phyloP scores from a whole-genome alignment of 2,113 vertebrate genomes.

The Balaenoptera acutorostrata region DNA sequence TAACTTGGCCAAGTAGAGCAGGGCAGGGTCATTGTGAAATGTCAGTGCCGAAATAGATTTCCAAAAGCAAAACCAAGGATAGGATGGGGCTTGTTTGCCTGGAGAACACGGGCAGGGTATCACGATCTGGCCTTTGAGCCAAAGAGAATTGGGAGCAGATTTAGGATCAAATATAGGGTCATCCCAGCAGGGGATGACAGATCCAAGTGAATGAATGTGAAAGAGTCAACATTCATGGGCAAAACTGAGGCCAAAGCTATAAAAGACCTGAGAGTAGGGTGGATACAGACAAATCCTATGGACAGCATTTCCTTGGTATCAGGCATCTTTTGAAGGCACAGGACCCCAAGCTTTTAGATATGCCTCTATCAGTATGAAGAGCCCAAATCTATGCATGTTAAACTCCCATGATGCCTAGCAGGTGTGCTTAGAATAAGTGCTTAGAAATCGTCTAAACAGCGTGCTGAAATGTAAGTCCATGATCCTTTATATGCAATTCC shows the following conservation, averaged over 20 bases:
- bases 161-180: conserved; percentile 45
- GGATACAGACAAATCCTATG: neutral
- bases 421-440: neutral
- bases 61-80: conserved; percentile 42
- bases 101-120: neutral
- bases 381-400: neutral
- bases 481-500: neutral
- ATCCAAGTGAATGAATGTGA: conserved; percentile 32
- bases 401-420: neutral
- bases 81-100: conserved; percentile 6
- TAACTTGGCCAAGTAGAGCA: conserved; percentile 54
- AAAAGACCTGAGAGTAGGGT: neutral
- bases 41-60: conserved; percentile 50
- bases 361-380: neutral
- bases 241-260: conserved; percentile 35
- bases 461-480: conserved; percentile 29
- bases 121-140: conserved; percentile 35
- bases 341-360: neutral
- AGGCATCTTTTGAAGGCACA: neutral
- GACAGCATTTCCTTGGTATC: neutral
- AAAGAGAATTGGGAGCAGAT: conserved; percentile 46
- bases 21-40: conserved; percentile 40
- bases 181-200: neutral
- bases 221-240: neutral
- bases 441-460: neutral